phyloP scores from a whole-genome alignment of 2,888 invertebrate species.

The Deilephila porcellus region DNA sequence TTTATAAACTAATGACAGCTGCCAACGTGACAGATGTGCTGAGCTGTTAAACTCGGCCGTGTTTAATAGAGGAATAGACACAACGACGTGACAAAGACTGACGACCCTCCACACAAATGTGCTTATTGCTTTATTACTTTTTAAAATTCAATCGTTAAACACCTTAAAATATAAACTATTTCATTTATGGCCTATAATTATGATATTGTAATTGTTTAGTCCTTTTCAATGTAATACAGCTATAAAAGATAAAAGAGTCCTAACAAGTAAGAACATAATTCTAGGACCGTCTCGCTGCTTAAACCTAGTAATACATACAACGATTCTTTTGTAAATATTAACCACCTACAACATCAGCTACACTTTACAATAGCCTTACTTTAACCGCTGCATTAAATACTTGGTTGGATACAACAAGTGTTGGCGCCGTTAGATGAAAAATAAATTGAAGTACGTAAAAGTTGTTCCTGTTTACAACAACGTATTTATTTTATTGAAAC shows the following conservation, averaged over 20 bases:
- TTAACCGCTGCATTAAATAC: too few species aligned
- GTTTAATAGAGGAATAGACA: conserved; percentile 58
- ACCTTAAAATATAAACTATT: too few species aligned
- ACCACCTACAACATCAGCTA: background rate
- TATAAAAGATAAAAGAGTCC: too few species aligned
- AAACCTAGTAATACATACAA: background rate
- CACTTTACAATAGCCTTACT: too few species aligned
- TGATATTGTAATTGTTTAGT: too few species aligned
- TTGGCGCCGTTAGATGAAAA: too few species aligned
- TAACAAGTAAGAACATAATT: too few species aligned
- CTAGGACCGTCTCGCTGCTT: background rate
- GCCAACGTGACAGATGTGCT: conserved; percentile 51
- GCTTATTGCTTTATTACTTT: conserved; percentile 20
- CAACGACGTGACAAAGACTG: conserved; percentile 54
- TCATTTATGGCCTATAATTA: too few species aligned
- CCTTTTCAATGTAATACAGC: background rate
- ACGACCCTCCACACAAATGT: conserved; percentile 45
- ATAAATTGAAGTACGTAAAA: too few species aligned
- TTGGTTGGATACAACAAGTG: too few species aligned
- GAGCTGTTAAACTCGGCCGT: conserved; percentile 46
- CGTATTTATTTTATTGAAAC: background rate
- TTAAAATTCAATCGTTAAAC: background rate
- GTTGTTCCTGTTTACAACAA: background rate
- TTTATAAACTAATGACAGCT: conserved; percentile 56
- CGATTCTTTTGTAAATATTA: background rate